Base-by-base conservation (phyloP, 1,140 invertebrate genomes). In the Asbolus verrucosus region DNA sequence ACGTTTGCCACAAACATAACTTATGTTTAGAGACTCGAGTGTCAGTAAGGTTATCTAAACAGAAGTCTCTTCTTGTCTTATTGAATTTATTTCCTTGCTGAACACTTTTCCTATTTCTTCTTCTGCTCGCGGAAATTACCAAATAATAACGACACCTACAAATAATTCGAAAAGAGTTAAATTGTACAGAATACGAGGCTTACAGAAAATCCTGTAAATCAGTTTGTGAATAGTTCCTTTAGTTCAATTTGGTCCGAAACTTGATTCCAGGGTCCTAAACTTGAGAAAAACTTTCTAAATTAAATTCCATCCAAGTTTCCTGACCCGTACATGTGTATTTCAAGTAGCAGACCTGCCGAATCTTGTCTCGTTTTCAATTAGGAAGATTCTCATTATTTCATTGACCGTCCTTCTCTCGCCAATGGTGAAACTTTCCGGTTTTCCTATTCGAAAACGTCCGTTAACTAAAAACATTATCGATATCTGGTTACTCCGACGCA, bases 271-370 rank as follows among this genome's bases (percentile, higher is more conserved):
- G 67, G 61, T 54, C 54, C 72, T 59, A 39, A 72, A 73, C 70
- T 73, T 69, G 50, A 61, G 70, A 76, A 76, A 74, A 76, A 75
- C 72, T 72, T 76, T 72, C 70, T 66, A 70, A 76, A 76, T 74
- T 74, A 70, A 72, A 76, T 74, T 74, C 68, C 50, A 46, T 19
- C 46, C 31, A 66, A 69, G 72, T 70, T 74, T 75, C 50, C 63
- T 73, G 69, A 67, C 71, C 71, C 69, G 67, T 73, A 75, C 71
- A 76, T 76, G 69, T 76, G 69, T 75, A 74, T 74, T 73, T 73
- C 41, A 71, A 18, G 8, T 24, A 21, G 41, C 38, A 46, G 65
- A 67, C 65, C 65, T 67, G 31, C 24, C 19, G 30, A 67, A 54
- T 54, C 46, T 46, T 67, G 65, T 67, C 65, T 38, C 43, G 15